phyloP scores from a whole-genome alignment of 1,140 invertebrate genomes.

The Eupristina koningsbergeri region DNA sequence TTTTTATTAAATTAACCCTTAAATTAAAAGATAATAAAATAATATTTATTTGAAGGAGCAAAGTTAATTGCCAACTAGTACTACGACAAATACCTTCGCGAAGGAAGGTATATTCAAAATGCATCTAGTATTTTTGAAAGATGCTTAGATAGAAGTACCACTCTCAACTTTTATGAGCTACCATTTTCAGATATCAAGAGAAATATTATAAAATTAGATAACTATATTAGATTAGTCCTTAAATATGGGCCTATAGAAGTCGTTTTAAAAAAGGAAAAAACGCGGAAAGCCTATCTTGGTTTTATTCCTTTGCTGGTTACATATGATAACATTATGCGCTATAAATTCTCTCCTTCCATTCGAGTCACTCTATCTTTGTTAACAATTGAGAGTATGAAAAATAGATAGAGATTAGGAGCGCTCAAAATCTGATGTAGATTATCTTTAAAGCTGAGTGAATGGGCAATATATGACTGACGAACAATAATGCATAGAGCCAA shows the following conservation, averaged over 20 bases:
- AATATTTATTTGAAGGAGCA: background rate
- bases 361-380: background rate
- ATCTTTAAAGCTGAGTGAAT: background rate
- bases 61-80: background rate
- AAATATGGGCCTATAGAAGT: background rate
- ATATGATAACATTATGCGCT: background rate
- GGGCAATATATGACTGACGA: background rate
- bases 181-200: background rate
- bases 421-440: constrained; percentile 1
- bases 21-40: background rate
- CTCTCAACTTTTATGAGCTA: background rate
- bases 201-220: background rate
- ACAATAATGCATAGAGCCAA: background rate
- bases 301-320: background rate
- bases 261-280: background rate
- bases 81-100: background rate
- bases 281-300: background rate
- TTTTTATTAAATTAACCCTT: background rate
- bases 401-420: background rate
- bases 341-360: too few species aligned
- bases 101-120: background rate
- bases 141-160: background rate
- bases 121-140: background rate
- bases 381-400: too few species aligned
- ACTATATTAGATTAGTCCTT: background rate